Evolutionary conservation across 2,113 vertebrate species (phyloP), one percentile per base, ranked within the genome.

Genomic region (Talpa occidentalis): DNA sequence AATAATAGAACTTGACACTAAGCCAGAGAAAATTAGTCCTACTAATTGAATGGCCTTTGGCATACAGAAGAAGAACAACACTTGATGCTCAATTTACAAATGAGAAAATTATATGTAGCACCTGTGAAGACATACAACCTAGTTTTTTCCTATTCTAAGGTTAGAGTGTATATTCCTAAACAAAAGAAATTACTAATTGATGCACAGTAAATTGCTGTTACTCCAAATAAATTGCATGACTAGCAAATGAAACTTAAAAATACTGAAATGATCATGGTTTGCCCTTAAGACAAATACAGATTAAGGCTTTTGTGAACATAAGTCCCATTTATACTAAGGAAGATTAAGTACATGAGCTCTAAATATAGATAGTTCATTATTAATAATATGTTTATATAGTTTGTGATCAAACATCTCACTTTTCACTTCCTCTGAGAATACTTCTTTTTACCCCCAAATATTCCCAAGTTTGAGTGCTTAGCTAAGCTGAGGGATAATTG

Each of bases 21-120:
- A 97, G 74, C 70, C 83, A 94, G 54, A 84, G n/a, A 91, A 96
- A 97, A 96, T 95, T 88, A 93, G 72, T 95, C 56, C 73, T 24
- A 47, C 35, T 96, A 94, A 96, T 96, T 97, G 91, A 95, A 96
- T 90, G 87, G 60, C 67, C 94, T 96, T 96, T 93, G 86, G 54
- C 56, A 78, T 59, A 52, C 14, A 73, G 56, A 74, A 62, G 24
- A 85, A 91, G 42, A 88, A 24, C 80, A 96, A 47, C 37, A 6
- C 42, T 87, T 47, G 72, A 84, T 94, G 72, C 67, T 97, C 89
- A 90, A 47, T 91, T 96, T 95, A 77, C 77, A 84, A 95, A 81
- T 26, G 60, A 92, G n/a, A 88, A 89, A 95, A 93, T 81, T 77
- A 42, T 60, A 69, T 91, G 80, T 66, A 49, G 62, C 54, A 93